phyloP scores from a whole-genome alignment of 2,113 vertebrate species.

The Phaetusa simplex region DNA sequence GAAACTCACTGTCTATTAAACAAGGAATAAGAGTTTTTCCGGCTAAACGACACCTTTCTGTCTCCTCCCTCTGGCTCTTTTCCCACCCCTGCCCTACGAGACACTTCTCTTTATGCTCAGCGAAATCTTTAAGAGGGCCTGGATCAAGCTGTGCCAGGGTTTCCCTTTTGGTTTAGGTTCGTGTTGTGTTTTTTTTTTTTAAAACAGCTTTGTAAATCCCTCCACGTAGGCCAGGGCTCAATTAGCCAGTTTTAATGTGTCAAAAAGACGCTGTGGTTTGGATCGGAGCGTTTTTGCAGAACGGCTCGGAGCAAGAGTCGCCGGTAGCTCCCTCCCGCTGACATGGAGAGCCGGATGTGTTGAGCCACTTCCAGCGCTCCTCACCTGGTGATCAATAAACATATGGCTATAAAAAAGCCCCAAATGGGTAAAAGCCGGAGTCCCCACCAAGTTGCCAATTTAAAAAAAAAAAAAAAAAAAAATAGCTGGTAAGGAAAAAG shows the following conservation, averaged over 20 bases:
- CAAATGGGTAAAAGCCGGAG: not conserved
- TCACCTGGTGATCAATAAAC: not conserved
- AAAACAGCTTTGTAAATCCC: not conserved
- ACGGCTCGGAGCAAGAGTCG: not conserved
- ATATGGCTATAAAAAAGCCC: not conserved
- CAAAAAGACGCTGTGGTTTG: not conserved
- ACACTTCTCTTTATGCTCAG: not conserved
- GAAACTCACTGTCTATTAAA: not conserved
- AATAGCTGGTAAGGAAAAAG: not conserved
- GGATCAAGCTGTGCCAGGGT: not conserved
- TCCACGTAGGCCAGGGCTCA: not conserved
- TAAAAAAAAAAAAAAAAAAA: not conserved
- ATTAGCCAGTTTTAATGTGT: not conserved
- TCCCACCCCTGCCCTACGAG: not conserved
- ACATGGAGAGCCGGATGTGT: not conserved
- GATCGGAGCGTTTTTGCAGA: not conserved
- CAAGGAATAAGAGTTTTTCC: not conserved
- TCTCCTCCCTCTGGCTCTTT: not conserved
- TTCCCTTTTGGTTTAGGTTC: not conserved
- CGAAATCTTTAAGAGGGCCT: not conserved
- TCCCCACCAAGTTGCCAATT: not conserved
- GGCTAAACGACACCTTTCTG: not conserved
- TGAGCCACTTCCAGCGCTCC: not conserved
- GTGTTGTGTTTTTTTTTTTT: not conserved
- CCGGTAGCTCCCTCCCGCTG: not conserved